Evolutionary conservation across 2,113 vertebrate species (phyloP).

Genomic region (Toxostoma redivivum): DNA sequence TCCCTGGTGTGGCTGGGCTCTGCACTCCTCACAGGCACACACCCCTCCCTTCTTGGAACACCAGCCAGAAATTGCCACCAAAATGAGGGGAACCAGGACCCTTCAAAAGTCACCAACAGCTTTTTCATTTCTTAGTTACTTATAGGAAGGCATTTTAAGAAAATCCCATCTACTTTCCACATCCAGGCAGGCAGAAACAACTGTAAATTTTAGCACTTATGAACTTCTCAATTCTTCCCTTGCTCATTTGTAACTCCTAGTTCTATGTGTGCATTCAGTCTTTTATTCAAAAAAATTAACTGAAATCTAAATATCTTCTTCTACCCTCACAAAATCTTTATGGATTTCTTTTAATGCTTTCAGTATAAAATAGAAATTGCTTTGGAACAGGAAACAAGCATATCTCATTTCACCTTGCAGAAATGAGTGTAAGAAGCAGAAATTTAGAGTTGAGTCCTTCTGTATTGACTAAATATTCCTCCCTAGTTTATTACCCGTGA

Average conservation of each 20-base stretch:
- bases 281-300: background rate
- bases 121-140: background rate
- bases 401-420: background rate
- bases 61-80: background rate
- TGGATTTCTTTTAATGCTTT: background rate
- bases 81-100: background rate
- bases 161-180: background rate
- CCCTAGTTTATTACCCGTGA: background rate
- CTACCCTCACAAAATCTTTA: background rate
- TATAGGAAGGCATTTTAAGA: background rate
- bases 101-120: background rate
- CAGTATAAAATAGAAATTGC: background rate
- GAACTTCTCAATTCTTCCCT: background rate
- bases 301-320: background rate
- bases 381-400: background rate
- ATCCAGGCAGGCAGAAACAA: background rate
- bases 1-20: background rate
- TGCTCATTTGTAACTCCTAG: background rate
- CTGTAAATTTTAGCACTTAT: fast-evolving
- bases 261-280: background rate
- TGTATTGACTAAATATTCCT: background rate
- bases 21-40: background rate
- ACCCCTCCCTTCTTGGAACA: background rate
- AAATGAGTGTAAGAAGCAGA: background rate
- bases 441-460: background rate